Evolutionary conservation across 2,888 invertebrate species (phyloP), one percentile per base, ranked within the genome.

Genomic region (Cerastis leucographa): DNA sequence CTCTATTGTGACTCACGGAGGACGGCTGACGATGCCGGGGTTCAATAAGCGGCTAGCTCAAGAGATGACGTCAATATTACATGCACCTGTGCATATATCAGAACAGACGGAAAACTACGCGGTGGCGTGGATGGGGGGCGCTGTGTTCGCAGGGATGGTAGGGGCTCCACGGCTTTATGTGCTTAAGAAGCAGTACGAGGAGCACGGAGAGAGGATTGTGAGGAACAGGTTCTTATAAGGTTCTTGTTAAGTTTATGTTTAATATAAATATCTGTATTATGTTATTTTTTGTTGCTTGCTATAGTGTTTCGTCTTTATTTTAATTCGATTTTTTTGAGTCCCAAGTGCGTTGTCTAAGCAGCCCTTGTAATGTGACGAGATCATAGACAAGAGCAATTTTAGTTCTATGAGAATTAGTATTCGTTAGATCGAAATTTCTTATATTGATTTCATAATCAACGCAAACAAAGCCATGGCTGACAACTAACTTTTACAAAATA

Each of bases 81-180:
- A 88, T 1, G 86, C 81, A 14, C 88, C 92, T 0, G 92, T 93
- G 0, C 88, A 89, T 46, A 84, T 96, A 4, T 3, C 91, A 1
- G 68, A 88, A 0, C 92, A 93, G 0, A 49, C 89, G 0, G 96
- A 96, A 81, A 84, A 93, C 0, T 93, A 94, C 56, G 90, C 93
- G 0, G 85, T 93, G 1, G 49, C 94, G 0, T 96, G 96, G 96
- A 82, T 96, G 25, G 96, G 96, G 0, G 96, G 94, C 7, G 93
- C 96, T 0, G 92, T 92, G 0, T 96, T 95, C 68, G 94, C 95
- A 3, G 93, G 93, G 0, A 90, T 96, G 73, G 51, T 88, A 0
- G 94, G 90, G 1, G 83, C 93, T 0, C 80, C 87, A 7, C 93
- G 92, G 67, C 78, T 95, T 69, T 95, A 94, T 93, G 88, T 96